Percentiles rank a stretch among this genome's conserved stretches.
phyloP scores from a whole-genome alignment of 2,888 invertebrate genomes.

The Cantharis rustica region DNA sequence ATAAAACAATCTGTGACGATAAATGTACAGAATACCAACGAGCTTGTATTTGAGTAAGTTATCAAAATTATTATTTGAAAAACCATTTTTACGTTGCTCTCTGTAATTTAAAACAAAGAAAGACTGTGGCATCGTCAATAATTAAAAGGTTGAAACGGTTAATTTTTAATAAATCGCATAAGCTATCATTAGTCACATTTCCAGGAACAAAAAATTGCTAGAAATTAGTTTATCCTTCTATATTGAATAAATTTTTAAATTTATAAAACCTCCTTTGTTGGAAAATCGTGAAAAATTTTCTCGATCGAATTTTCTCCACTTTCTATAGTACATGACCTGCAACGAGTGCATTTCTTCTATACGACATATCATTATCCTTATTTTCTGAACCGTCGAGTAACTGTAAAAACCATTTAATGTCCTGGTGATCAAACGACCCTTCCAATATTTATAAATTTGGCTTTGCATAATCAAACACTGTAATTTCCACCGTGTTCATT shows the following conservation, averaged over 20 bases:
- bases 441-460: neutral
- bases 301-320: neutral
- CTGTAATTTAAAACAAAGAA: neutral
- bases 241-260: neutral
- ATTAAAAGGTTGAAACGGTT: neutral
- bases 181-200: neutral
- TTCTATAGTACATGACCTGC: neutral
- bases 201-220: neutral
- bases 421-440: neutral
- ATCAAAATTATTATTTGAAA: neutral
- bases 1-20: constrained; percentile 5
- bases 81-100: neutral
- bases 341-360: neutral
- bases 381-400: too few species aligned
- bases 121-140: neutral
- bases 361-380: neutral
- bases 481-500: neutral
- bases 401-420: too few species aligned
- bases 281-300: neutral
- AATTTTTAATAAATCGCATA: neutral
- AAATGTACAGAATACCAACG: neutral
- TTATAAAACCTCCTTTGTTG: neutral
- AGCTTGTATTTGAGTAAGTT: neutral
- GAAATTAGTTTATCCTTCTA: neutral
- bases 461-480: neutral